Base-by-base conservation (phyloP, 2,888 invertebrate genomes). In the Hirudinaria manillensis region DNA sequence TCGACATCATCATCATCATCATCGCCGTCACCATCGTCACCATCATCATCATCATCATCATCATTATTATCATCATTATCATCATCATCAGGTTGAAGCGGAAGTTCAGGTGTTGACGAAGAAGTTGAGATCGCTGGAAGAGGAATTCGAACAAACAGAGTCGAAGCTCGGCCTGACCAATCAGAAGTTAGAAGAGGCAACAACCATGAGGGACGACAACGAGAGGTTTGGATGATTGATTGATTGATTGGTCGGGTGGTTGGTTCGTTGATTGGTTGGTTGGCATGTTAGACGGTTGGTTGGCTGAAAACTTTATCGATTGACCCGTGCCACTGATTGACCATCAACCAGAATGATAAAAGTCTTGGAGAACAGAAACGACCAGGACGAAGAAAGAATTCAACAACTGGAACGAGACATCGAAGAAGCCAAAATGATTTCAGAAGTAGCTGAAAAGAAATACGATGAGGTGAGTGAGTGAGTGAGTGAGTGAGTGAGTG, bases 381-480 rank as follows among this genome's bases (percentile, higher is more conserved):
- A 72, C 6, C 32, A 53, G n/a, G 72, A 72, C 24, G 72, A 72
- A n/a, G 72, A 72, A 34, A 72, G 51, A 51, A 72, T 72, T 53
- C 34, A 72, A 32, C 55, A 55, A 32, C 55, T 72, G 2, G 72
- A 72, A 32, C 13, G n/a, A 29, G 72, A 72, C 21, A 55, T 72
- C 24, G 72, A 72, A 72, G 72, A 72, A 21, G 72, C 72, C n/a
- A 51, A 53, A n/a, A 24, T 36, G 21, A 3, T 29, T 2, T 3
- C 21, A 6, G 72, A 72, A 16, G 3, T 29, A 7, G 6, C 29
- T 3, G 72, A 72, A 55, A 72, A 72, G n/a, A 45, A 51, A 51
- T 72, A 72, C 34, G 72, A 72, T 27, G 16, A 72, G 72, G 72
- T 72, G 27, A 45, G 38, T 38, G 38, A n/a, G n/a, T 68, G 61